These are phyloP conservation scores for Plodia interpunctella DNA, from an alignment of 1,140 invertebrate species.

Conservation along the genomic window DNA sequence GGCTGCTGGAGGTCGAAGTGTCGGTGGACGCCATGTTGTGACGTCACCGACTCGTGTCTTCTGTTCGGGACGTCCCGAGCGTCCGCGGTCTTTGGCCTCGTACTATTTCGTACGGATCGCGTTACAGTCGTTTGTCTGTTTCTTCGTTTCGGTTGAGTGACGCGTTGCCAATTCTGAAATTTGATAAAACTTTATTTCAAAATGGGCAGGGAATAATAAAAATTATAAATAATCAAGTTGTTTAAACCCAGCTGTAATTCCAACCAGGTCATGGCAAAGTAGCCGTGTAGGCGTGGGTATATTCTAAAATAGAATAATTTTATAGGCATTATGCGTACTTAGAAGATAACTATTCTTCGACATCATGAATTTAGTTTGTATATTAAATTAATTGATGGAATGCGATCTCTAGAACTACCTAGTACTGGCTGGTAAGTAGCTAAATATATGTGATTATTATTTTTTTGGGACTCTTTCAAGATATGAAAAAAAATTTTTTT, in stretches of 20 bases:
- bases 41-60: constrained; percentile 55
- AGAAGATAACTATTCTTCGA: too few species aligned
- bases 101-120: constrained; percentile 35
- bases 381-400: too few species aligned
- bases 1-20: constrained; percentile 69
- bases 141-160: constrained; percentile 22
- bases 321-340: background rate
- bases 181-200: constrained; percentile 17
- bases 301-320: background rate
- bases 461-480: too few species aligned
- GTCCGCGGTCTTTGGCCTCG: constrained; percentile 67
- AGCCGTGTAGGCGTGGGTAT: background rate
- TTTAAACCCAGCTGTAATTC: background rate
- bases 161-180: constrained; percentile 49
- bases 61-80: constrained; percentile 56
- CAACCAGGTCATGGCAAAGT: background rate
- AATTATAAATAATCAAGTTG: background rate
- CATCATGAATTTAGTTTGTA: too few species aligned
- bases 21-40: constrained; percentile 68
- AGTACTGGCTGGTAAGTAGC: too few species aligned
- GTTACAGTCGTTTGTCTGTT: constrained; percentile 25
- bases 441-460: too few species aligned
- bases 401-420: too few species aligned
- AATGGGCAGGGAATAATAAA: too few species aligned
- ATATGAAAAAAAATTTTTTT: too few species aligned